Base-by-base conservation (phyloP, 2,888 invertebrate species). In the Drosophila kokeensis region DNA sequence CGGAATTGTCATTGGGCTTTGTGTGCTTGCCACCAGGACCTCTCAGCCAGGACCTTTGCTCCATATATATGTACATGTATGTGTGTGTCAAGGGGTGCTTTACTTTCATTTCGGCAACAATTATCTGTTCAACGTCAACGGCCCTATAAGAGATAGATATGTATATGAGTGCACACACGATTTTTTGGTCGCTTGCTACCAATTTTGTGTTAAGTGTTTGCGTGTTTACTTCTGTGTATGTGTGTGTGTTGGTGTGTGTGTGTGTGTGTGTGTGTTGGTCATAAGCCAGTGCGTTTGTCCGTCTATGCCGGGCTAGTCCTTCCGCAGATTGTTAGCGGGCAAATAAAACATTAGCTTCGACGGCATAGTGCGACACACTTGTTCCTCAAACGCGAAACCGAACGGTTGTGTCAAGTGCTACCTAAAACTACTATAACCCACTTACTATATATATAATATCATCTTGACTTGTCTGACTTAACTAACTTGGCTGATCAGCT, bases 121-220 rank as follows among this genome's bases (percentile, higher is more conserved):
- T 90, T 90, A 90, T 91, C 90, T 91, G 87, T 91, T 90, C 87
- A 87, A 90, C 87, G 89, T 90, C 87, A 55, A 13, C 27, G 36
- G 30, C 18, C 66, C 69, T 36, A 24, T 62, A 63, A 29, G 34
- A 54, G 42, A 62, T 30, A 36, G 27, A 62, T 45, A 34, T 42
- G 13, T 32, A 55, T 59, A 34, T 78, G 90, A 40, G 57, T 57
- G 57, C 27, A 38, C 83, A 84, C 90, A 90, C 87, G 87, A 88
- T 89, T 87, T 85, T 53, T 53, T 90, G 81, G 76, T 81, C 70
- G 64, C 72, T 70, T 72, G 80, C 73, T 73, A 87, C 87, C 83
- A 83, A 87, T 89, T 85, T 79, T 79, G 83, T 89, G 76, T 83
- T 87, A 86, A 89, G 90, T 87, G 87, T 87, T 87, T 89, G 87